These are phyloP conservation scores for Onthophagus sagittarius DNA, from an alignment of 2,888 invertebrate species.

Conservation along the genomic window DNA sequence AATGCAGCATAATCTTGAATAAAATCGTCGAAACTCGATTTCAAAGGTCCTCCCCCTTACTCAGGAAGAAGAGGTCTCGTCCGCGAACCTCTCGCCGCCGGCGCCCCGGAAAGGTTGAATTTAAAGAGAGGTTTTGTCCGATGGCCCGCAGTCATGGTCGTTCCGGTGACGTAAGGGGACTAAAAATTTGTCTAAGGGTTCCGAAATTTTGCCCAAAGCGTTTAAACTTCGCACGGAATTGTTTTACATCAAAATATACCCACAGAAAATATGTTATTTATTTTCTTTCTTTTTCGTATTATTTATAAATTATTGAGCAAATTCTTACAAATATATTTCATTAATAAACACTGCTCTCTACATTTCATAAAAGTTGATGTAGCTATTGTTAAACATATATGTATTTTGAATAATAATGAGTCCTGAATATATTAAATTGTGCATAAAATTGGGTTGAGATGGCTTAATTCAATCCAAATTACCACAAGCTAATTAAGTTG, in stretches of 20 bases:
- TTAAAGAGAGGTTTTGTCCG: not conserved
- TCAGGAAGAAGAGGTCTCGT: constrained; percentile 15
- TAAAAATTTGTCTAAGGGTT: not conserved
- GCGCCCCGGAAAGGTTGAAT: not conserved
- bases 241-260: not conserved
- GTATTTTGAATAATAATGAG: no score
- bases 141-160: not conserved
- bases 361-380: no score
- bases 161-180: not conserved
- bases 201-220: not conserved
- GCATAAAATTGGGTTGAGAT: no score
- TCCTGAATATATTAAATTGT: no score
- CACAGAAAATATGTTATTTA: not conserved
- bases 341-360: no score
- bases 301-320: no score
- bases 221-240: not conserved
- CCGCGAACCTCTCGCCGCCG: constrained; percentile 1
- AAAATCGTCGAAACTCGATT: constrained; percentile 23
- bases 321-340: no score
- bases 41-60: constrained; percentile 16
- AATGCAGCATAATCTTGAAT: constrained; percentile 21
- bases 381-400: no score
- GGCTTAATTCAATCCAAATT: no score
- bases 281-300: not conserved
- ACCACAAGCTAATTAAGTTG: no score